These are phyloP conservation scores for Drosophila serrata DNA, from an alignment of 1,140 invertebrate genomes.

Conservation along the genomic window DNA sequence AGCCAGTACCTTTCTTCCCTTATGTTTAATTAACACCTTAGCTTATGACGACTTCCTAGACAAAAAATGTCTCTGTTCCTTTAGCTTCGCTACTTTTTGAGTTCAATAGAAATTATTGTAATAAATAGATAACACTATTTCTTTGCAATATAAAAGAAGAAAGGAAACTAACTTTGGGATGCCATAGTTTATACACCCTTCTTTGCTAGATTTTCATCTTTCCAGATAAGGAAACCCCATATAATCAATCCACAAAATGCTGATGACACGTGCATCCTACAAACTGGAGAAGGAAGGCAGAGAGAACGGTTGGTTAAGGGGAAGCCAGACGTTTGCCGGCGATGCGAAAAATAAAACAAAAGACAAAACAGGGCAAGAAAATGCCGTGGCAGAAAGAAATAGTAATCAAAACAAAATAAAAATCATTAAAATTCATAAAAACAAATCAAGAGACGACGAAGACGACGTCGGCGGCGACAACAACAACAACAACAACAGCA, in stretches of 20 bases:
- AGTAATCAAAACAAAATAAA: slow-evolving; percentile 69
- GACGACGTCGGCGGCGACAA: not conserved
- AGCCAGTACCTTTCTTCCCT: no score
- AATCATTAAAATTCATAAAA: slow-evolving; percentile 68
- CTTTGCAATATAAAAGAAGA: no score
- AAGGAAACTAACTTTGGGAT: no score
- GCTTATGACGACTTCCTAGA: no score
- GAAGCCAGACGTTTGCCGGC: slow-evolving; percentile 14
- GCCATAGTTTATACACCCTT: no score
- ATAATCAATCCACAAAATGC: slow-evolving; percentile 12
- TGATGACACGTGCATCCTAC: slow-evolving; percentile 28
- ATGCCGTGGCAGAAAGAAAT: slow-evolving; percentile 45
- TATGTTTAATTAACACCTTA: not conserved
- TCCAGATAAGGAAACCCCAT: not conserved
- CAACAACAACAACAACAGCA: slow-evolving; percentile 24
- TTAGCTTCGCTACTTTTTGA: no score
- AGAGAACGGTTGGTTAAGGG: not conserved
- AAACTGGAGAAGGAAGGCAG: slow-evolving; percentile 1
- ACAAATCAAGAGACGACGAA: slow-evolving; percentile 40
- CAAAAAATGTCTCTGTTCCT: no score
- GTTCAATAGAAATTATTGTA: no score
- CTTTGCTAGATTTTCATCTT: not conserved
- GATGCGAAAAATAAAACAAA: slow-evolving; percentile 51
- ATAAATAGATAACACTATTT: no score
- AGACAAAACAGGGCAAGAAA: slow-evolving; percentile 48